Conservation (phyloP, 1,140 invertebrate species). For the Eriosoma lanigerum region DNA sequence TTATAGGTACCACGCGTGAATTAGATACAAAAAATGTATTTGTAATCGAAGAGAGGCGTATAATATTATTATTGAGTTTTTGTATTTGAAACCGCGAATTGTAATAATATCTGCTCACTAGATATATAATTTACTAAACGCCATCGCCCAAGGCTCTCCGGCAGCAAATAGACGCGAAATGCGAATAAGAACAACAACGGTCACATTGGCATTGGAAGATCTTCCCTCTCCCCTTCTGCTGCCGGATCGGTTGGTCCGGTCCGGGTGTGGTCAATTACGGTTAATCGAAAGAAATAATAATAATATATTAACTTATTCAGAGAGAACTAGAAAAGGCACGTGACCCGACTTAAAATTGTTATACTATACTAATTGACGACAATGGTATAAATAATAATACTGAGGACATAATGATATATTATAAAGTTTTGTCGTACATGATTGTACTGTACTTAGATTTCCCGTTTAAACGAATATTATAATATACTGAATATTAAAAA, state of each 20-base stretch:
- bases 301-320: conserved; percentile 28
- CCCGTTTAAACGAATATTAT: no score
- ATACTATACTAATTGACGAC: conserved; percentile 25
- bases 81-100: conserved; percentile 1
- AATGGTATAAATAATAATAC: no score
- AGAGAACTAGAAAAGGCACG: conserved; percentile 3
- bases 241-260: neutral
- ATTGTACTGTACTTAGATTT: no score
- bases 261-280: conserved; percentile 48
- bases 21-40: neutral
- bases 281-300: conserved; percentile 48
- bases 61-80: neutral
- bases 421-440: no score
- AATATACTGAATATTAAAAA: no score
- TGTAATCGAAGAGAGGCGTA: no score
- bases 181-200: neutral
- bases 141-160: neutral
- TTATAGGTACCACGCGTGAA: neutral
- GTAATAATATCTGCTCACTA: neutral
- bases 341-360: conserved; percentile 30
- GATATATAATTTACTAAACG: neutral
- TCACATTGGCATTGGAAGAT: conserved; percentile 38
- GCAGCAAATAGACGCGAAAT: neutral
- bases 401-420: no score
- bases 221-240: neutral